Base-by-base conservation (phyloP, 2,113 vertebrate genomes). In the Sander vitreus region DNA sequence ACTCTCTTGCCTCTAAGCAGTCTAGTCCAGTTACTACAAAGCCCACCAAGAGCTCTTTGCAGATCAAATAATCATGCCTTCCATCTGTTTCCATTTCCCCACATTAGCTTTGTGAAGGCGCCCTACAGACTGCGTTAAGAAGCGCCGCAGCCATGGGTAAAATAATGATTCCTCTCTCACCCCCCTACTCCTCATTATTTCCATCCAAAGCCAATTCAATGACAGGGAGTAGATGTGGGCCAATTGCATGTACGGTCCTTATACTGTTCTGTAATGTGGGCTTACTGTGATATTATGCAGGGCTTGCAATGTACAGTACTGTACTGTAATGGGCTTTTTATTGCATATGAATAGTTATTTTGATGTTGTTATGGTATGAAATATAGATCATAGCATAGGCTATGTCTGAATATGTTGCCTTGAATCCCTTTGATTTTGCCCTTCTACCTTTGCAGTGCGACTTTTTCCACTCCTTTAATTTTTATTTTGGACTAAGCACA, bases 21-120 rank as follows among this genome's bases (percentile, higher is more conserved):
- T 88, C 88, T 81, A 64, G 89, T 91, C 87, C 86, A 68, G 76
- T 86, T 81, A 84, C 87, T 89, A 92, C 90, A 93, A 93, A 93
- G 90, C 85, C 85, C 88, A 92, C 92, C 85, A 82, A 92, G 85
- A 89, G 88, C 87, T 92, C 85, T 91, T 83, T 87, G 85, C 93
- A 93, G 92, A 93, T 94, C 91, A 92, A 90, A 93, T 91, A 92
- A 92, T 93, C 88, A 91, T 87, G 80, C 76, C 86, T 90, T 92
- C 92, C 92, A 92, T 94, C 89, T 90, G 92, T 85, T 92, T 89
- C 81, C 78, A 85, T 92, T 89, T 89, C 92, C 91, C 89, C 78
- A 69, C 91, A 86, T 92, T 88, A 90, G 90, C 83, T 88, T 66
- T 71, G 87, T 70, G 74, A 87, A 84, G 85, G 81, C 80, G 77